Evolutionary conservation across 2,797 vertebrate genomes (phyloP), one percentile per base, ranked within the genome.

Genomic region (Poeciliopsis infans): DNA sequence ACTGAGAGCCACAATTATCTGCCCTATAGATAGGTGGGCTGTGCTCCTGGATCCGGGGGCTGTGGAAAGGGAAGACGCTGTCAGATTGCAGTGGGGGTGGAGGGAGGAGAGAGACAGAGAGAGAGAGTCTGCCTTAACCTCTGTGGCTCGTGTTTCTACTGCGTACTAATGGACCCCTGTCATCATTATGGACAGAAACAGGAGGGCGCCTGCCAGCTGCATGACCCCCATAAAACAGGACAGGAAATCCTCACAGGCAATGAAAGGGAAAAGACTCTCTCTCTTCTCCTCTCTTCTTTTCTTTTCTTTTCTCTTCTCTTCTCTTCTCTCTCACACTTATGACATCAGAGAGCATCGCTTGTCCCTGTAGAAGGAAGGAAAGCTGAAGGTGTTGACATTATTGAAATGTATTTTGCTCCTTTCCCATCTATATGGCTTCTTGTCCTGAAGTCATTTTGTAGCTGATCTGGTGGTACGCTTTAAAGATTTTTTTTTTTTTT

Each of bases 181-280:
- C 95, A 95, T 94, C 93, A 88, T 94, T 94, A 95, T 79, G 89
- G 94, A 94, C 94, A 94, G 94, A 94, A 95, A 94, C 93, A 95
- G 93, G 91, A 95, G 93, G 94, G 93, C 94, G 93, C 90, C 94
- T 92, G 93, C 93, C 95, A 96, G 94, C 94, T 96, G 95, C 90
- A 93, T 94, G 94, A 95, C 94, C 94, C 93, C 93, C 93, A 95
- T 95, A 95, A 95, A 95, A 95, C 88, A 86, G 86, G 92, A 88
- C 93, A 95, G 94, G 94, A 95, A 95, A 95, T 94, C 93, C 93
- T 94, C 90, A 87, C 91, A 90, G 88, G 86, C 87, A 93, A 88
- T 89, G 91, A 94, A 93, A 94, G 90, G 86, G 87, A 89, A 90
- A 90, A 87, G 88, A 77, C 55, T 73, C 71, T 80, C 75, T 69